Percentiles rank a stretch among this genome's conserved stretches.
Conservation (phyloP, 1,140 invertebrate genomes). For the Vollenhovia emeryi region DNA sequence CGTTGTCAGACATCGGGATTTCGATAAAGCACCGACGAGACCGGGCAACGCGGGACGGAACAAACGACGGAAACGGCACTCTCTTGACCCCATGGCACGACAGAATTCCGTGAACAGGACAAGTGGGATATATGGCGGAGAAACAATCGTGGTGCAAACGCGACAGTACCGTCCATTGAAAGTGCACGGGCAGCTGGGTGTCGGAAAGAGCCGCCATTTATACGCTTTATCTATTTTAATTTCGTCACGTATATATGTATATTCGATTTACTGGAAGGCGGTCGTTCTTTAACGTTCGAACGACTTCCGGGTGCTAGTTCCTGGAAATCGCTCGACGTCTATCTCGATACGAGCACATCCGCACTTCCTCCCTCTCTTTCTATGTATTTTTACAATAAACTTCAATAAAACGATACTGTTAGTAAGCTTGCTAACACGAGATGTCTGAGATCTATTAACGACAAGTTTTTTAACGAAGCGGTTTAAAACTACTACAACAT, state of each 20-base stretch:
- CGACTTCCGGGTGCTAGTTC: constrained; percentile 35
- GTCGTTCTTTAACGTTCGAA: constrained; percentile 23
- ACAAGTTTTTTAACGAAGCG: background rate
- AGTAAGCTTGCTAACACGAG: background rate
- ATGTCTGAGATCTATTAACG: background rate
- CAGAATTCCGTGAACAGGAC: constrained; percentile 29
- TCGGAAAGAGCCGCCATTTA: constrained; percentile 30
- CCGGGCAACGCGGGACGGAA: background rate
- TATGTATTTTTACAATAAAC: background rate
- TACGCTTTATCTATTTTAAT: constrained; percentile 59
- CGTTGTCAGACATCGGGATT: constrained; percentile 53
- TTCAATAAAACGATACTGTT: background rate
- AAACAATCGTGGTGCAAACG: constrained; percentile 34
- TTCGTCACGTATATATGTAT: constrained; percentile 19
- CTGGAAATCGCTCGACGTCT: background rate
- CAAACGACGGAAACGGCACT: constrained; percentile 31
- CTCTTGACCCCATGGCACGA: constrained; percentile 27
- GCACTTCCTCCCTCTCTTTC: background rate
- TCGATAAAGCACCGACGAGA: constrained; percentile 42
- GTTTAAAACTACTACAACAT: background rate
- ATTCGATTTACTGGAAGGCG: constrained; percentile 37
- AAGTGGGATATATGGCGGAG: constrained; percentile 5
- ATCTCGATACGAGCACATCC: background rate
- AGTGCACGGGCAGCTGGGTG: background rate
- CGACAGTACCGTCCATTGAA: constrained; percentile 61